A percentile compares a stretch with the other conserved stretches of the same genome.
Evolutionary conservation across 2,113 vertebrate genomes (phyloP).

Genomic region (Mormyrus iriodes): DNA sequence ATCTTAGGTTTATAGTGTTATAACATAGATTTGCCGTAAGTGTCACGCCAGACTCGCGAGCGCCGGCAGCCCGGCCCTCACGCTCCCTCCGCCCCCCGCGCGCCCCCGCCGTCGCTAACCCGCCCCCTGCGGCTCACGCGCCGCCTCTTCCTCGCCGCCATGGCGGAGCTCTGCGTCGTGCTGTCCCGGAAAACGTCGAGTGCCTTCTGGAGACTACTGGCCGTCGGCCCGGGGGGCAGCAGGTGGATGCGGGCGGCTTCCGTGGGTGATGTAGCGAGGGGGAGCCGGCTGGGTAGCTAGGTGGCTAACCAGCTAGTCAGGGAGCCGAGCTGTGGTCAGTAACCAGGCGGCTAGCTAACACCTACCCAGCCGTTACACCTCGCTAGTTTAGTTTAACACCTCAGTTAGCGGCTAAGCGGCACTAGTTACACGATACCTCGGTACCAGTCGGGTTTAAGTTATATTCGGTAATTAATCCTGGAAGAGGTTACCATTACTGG

Average conservation of each 20-base stretch:
- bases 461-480: neutral
- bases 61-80: neutral
- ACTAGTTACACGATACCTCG: neutral
- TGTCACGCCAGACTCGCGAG: neutral
- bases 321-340: neutral
- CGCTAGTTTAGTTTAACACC: neutral
- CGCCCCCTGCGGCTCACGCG: neutral
- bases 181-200: slow-evolving; percentile 15
- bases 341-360: neutral
- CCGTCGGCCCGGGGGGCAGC: neutral
- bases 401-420: neutral
- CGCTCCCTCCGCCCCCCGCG: neutral
- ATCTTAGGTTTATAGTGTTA: neutral
- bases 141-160: slow-evolving; percentile 18
- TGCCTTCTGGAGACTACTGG: slow-evolving; percentile 16
- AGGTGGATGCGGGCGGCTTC: slow-evolving; percentile 19
- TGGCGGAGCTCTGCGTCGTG: slow-evolving; percentile 35
- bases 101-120: neutral
- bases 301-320: neutral
- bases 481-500: neutral
- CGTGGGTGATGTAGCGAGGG: neutral
- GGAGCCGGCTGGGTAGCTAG: neutral
- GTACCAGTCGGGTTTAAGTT: neutral
- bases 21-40: neutral
- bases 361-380: neutral